Base-by-base conservation (phyloP, 2,797 vertebrate genomes). In the Gadopsis bispinosus region DNA sequence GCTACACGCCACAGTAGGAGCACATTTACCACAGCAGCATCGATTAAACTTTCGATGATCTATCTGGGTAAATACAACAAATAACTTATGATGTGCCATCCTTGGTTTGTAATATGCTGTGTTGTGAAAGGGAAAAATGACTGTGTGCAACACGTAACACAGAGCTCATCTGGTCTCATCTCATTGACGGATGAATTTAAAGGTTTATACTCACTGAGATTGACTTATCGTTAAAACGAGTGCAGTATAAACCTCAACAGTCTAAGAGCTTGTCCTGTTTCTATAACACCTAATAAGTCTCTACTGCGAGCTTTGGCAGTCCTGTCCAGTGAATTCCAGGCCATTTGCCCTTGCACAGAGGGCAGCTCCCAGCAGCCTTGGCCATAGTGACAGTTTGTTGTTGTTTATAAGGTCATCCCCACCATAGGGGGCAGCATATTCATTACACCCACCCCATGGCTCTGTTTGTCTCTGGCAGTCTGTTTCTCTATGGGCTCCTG, bases 371-470 rank as follows among this genome's bases (percentile, higher is more conserved):
- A 94, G 92, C 92, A 90, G 92, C 89, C 85, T 61, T 73, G 83
- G 88, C 86, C 86, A 68, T 37, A 79, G 87, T 89, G 88, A 91
- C 88, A 89, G 90, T 92, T 92, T 93, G 91, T 92, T 93, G 92
- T 93, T 92, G 89, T 93, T 92, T 92, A 92, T 92, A 95, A 95
- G 94, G 94, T 94, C 93, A 94, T 93, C 91, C 89, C 64, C 89
- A 93, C 93, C 87, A 92, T 85, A 92, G 94, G 94, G 89, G 92
- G 94, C 92, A 89, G 91, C 91, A 92, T 93, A 93, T 93, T 94
- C 88, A 94, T 94, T 92, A 93, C 90, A 92, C 74, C 89, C 87
- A 91, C 92, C 91, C 92, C 83, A 82, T 90, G 91, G 92, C 86
- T 91, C 83, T 93, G 94, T 92, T 94, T 94, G 91, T 93, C 90